Evolutionary conservation across 2,797 vertebrate species (phyloP), one percentile per base, ranked within the genome.

Genomic region (Remorina albescens): DNA sequence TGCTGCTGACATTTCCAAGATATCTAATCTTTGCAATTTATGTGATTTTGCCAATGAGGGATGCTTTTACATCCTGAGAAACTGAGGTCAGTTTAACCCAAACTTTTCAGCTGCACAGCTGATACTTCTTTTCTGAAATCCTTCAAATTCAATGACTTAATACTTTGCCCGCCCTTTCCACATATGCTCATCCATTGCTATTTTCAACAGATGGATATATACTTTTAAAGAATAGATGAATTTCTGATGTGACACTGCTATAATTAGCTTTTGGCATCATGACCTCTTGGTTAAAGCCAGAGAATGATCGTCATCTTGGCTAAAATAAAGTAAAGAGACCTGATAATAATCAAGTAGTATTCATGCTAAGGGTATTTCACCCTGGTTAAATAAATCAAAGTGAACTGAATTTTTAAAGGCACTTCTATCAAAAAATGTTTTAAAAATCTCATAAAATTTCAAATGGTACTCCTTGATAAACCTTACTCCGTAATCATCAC

Each of bases 71-170:
- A 39, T 23, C 37, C 25, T 47, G 10, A 9, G 47, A 66, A 15
- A 8, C 47, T 21, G 32, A 61, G 2, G 21, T 50, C 18, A 37
- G 36, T 37, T 37, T 3, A 37, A 37, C 36, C 36, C 36, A 3
- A 11, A 37, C 2, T 9, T 10, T 13, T 72, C 50, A 53, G 62
- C 54, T 37, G n/a, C 54, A 36, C n/a, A 56, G 68, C 19, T 18
- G 23, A 4, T 21, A 37, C 25, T 46, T 37, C 9, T 26, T 37
- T 18, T 46, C 41, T 18, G 41, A 19, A 42, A 2, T 44, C 44
- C 44, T 21, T 2, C 18, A n/a, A 46, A 46, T 46, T n/a, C 3
- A 46, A 21, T 4, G 9, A n/a, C 44, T 8, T 10, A n/a, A 46
- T n/a, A 19, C 2, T 8, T n/a, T 42, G 41, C 41, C 18, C 15